Evolutionary conservation across 2,888 invertebrate species (phyloP).

Genomic region (Alentia gelatinosa): DNA sequence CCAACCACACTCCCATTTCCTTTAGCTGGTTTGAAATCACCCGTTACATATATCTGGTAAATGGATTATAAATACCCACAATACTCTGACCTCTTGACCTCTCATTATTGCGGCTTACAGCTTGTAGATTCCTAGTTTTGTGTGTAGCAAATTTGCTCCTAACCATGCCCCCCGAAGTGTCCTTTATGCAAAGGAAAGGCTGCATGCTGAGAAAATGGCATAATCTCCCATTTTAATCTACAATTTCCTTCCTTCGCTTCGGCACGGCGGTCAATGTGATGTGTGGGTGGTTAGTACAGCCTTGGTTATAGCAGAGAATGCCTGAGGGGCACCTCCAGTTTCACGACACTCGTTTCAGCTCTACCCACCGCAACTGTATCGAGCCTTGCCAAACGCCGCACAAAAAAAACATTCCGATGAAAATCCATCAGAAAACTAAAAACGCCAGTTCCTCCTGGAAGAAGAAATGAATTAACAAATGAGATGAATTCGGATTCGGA

Average conservation of each 20-base stretch:
- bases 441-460: too few species aligned
- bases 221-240: conserved; percentile 14
- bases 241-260: not conserved
- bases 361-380: too few species aligned
- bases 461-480: too few species aligned
- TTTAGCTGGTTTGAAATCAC: not conserved
- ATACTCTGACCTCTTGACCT: not conserved
- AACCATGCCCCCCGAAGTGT: not conserved
- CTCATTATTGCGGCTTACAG: not conserved
- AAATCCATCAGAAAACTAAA: too few species aligned
- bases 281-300: too few species aligned
- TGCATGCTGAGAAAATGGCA: not conserved
- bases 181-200: not conserved
- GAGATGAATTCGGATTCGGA: not conserved
- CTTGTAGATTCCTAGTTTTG: not conserved
- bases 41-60: not conserved
- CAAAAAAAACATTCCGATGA: too few species aligned
- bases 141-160: conserved; percentile 15
- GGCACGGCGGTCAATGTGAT: not conserved
- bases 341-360: too few species aligned
- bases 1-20: too few species aligned
- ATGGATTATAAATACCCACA: not conserved
- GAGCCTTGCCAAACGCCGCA: too few species aligned
- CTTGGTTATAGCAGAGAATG: too few species aligned
- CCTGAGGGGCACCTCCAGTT: too few species aligned